Conservation (phyloP, 2,113 vertebrate species). For the Mustela lutreola region DNA sequence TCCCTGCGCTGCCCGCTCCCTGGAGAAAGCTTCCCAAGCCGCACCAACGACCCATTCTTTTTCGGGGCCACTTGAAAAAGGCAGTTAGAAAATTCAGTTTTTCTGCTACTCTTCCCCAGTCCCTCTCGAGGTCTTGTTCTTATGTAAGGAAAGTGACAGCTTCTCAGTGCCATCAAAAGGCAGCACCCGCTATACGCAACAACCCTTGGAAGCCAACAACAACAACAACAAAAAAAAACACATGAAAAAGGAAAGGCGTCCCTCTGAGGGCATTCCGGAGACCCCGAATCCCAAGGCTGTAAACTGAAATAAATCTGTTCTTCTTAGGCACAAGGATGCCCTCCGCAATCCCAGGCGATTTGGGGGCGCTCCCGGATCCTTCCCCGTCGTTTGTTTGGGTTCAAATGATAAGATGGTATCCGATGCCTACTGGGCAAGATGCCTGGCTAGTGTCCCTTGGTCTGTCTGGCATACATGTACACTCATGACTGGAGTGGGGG, state of each 20-base stretch:
- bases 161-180: conserved; percentile 75
- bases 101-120: not conserved
- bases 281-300: not conserved
- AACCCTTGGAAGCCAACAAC: not conserved
- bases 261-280: fast-evolving
- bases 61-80: conserved; percentile 40
- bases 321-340: fast-evolving
- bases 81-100: conserved; percentile 60
- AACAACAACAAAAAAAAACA: conserved; percentile 11
- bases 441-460: not conserved
- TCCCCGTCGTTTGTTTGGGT: not conserved
- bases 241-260: not conserved
- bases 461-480: not conserved
- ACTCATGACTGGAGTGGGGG: not conserved
- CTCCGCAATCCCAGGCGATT: not conserved
- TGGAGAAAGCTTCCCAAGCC: not conserved
- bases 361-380: not conserved
- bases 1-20: not conserved
- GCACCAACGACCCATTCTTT: not conserved
- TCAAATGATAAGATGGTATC: not conserved
- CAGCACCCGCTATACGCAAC: conserved; percentile 52
- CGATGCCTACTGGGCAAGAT: not conserved
- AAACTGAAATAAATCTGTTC: not conserved
- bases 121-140: conserved; percentile 57
- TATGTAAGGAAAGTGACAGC: conserved; percentile 73